Base-by-base conservation (phyloP, 2,113 vertebrate genomes). In the Ochotona princeps region DNA sequence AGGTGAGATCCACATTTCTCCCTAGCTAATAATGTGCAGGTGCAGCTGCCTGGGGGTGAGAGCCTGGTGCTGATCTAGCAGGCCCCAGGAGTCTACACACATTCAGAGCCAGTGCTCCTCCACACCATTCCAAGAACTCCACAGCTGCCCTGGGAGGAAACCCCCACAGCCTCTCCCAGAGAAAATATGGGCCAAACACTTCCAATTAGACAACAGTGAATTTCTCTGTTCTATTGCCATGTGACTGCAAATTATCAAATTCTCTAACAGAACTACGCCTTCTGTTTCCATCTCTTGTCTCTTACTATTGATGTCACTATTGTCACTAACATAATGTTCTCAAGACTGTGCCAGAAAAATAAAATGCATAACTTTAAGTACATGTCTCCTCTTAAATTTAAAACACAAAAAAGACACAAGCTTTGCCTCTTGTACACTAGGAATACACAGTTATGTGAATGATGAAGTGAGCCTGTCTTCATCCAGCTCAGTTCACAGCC, bases 41-140 rank as follows among this genome's bases (percentile, higher is more conserved):
- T 76, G 38, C 28, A 28, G 54, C 83, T 38, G 49, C 26, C 44
- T 4, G 51, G 51, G 30, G 61, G 35, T 7, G 2, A 4, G 9
- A 17, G 8, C 21, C 2, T 28, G 32, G 15, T 30, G 9, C n/a
- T 60, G 72, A 70, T 4, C 5, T 25, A 18, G 66, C 6, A 60
- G 23, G 1, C 1, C 9, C 60, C 72, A n/a, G 0, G 2, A 25
- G n/a, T 9, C 54, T 25, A 5, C 5, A 20, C 8, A 0, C 1
- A 7, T 11, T 3, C 63, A 20, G 0, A 2, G 35, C 75, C 70
- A 63, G 44, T 2, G 23, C 18, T 35, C 23, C 20, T 35, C 30
- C 7, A n/a, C 2, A 28, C 15, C 21, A 23, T 21, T 60, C 72
- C 60, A 75, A 35, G 88, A 65, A 73, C 25, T 8, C 15, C 12